These are phyloP conservation scores for Edolisoma coerulescens DNA, from an alignment of 2,113 vertebrate species.

Conservation along the genomic window DNA sequence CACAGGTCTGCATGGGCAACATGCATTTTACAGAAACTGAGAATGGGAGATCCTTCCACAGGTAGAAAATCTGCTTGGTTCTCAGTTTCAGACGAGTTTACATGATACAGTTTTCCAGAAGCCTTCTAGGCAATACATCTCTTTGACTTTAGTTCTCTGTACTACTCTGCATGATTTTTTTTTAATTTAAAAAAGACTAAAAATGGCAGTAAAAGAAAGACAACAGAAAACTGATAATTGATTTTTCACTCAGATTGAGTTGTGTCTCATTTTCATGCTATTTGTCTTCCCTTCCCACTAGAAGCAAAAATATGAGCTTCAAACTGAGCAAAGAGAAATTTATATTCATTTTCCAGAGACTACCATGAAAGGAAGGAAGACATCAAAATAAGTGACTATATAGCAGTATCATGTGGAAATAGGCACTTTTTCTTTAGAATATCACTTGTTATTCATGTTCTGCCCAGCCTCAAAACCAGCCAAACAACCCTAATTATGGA, in stretches of 20 bases:
- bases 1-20: neutral
- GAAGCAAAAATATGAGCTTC: neutral
- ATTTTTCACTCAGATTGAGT: neutral
- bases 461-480: neutral
- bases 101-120: neutral
- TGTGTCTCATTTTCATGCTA: neutral
- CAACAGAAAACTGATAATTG: neutral
- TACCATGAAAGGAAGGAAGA: neutral
- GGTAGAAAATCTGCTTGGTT: neutral
- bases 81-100: neutral
- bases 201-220: neutral
- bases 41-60: neutral
- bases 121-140: neutral
- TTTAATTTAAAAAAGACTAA: neutral
- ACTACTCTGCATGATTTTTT: fast-evolving
- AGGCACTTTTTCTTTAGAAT: neutral
- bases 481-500: neutral
- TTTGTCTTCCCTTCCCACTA: neutral
- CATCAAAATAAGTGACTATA: neutral
- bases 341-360: neutral
- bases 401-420: neutral
- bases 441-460: neutral
- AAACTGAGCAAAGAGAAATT: neutral
- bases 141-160: neutral
- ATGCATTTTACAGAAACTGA: fast-evolving